Percentiles rank a stretch among this genome's conserved stretches.
These are phyloP conservation scores for Micrasema longulum DNA, from an alignment of 1,140 invertebrate genomes.

Conservation along the genomic window DNA sequence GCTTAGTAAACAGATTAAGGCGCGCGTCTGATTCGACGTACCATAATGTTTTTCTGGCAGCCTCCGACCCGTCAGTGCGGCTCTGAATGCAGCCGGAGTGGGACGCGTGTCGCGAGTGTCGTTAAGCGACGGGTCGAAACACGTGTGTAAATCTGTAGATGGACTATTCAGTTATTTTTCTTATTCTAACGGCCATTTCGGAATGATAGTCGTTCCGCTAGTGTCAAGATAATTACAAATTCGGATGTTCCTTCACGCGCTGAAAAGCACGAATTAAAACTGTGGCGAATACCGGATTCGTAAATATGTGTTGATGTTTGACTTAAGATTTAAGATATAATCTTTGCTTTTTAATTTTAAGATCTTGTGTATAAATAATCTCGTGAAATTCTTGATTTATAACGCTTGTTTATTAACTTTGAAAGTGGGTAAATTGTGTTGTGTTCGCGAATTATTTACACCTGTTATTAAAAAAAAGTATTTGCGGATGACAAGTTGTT, in stretches of 20 bases:
- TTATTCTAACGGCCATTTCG: constrained; percentile 8
- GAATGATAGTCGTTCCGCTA: neutral
- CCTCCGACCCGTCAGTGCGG: constrained; percentile 22
- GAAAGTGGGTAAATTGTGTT: too few species aligned
- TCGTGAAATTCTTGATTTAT: too few species aligned
- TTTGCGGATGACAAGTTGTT: too few species aligned
- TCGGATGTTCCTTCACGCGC: too few species aligned
- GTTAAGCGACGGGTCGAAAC: neutral
- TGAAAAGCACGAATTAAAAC: neutral
- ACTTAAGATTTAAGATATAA: too few species aligned
- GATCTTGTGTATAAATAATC: too few species aligned
- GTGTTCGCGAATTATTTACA: too few species aligned
- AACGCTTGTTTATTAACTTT: too few species aligned
- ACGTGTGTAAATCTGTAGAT: constrained; percentile 28
- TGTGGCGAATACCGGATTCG: constrained; percentile 16
- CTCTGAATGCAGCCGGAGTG: constrained; percentile 33
- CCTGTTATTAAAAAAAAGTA: too few species aligned
- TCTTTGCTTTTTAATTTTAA: too few species aligned
- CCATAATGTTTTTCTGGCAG: constrained; percentile 21
- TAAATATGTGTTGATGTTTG: constrained; percentile 31
- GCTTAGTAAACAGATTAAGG: neutral
- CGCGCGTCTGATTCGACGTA: neutral
- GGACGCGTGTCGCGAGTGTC: constrained; percentile 16
- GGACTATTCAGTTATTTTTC: too few species aligned
- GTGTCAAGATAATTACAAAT: neutral